These are phyloP conservation scores for Mesorhabditis sp. DNA, from an alignment of 2,888 invertebrate genomes.

Conservation along the genomic window DNA sequence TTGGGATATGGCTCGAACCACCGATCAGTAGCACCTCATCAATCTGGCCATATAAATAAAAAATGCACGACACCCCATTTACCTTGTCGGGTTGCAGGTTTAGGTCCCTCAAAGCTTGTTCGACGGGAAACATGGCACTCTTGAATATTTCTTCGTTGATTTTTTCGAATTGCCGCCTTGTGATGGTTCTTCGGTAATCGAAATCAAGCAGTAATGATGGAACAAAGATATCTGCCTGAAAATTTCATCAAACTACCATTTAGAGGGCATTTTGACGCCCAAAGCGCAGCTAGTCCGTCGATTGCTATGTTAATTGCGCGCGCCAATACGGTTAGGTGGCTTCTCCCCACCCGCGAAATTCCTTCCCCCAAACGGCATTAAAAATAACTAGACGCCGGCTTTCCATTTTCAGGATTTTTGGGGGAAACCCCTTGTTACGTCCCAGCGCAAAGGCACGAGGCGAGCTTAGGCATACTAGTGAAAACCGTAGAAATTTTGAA, in stretches of 20 bases:
- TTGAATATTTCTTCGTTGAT: slow-evolving; percentile 1
- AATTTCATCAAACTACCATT: neutral
- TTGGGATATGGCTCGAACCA: slow-evolving; percentile 2
- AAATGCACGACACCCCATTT: neutral
- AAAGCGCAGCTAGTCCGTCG: too few species aligned
- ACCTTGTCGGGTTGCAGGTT: neutral
- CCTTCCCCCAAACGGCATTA: too few species aligned
- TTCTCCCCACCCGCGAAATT: too few species aligned
- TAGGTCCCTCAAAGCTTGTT: neutral
- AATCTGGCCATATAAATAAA: neutral
- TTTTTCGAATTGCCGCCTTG: neutral
- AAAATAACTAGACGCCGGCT: too few species aligned
- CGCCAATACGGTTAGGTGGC: too few species aligned
- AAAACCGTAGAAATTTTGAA: too few species aligned
- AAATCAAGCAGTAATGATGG: neutral
- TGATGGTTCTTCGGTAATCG: neutral
- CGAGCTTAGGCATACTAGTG: too few species aligned
- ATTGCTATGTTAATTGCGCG: too few species aligned
- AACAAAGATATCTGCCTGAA: neutral
- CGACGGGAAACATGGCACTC: neutral
- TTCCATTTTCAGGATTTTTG: too few species aligned
- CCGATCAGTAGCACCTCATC: slow-evolving; percentile 4
- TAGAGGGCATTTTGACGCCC: too few species aligned
- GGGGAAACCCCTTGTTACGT: too few species aligned
- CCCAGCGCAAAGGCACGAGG: too few species aligned